These are phyloP conservation scores for Tapirus terrestris DNA, from an alignment of 2,113 vertebrate species.

Conservation along the genomic window DNA sequence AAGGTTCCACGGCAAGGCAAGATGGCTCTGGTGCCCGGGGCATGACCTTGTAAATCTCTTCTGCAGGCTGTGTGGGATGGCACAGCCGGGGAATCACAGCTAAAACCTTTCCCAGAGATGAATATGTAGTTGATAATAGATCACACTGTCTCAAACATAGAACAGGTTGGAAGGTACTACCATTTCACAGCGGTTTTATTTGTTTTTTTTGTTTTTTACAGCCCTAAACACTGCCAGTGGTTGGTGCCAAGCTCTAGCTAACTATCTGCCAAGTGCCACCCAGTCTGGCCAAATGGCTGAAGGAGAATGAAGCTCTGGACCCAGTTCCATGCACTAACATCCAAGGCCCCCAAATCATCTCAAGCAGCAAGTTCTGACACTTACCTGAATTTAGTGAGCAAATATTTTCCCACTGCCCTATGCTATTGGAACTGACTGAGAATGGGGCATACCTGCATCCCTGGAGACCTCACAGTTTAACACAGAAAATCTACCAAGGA, in stretches of 20 bases:
- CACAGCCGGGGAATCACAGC: neutral
- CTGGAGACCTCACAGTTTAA: neutral
- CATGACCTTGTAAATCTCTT: neutral
- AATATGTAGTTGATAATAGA: neutral
- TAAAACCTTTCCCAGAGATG: neutral
- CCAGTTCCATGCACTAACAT: neutral
- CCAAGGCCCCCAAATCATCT: neutral
- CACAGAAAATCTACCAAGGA: conserved; percentile 9
- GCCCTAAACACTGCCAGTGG: neutral
- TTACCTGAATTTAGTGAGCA: neutral
- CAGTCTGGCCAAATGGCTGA: neutral
- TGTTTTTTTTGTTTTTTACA: neutral
- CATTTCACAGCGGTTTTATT: neutral
- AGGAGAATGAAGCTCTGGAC: neutral
- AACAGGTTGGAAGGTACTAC: neutral
- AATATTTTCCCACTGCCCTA: neutral
- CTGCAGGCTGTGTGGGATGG: neutral
- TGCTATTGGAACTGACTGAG: neutral
- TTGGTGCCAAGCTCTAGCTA: neutral
- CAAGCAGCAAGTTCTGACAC: neutral
- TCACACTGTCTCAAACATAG: neutral
- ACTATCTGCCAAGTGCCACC: neutral
- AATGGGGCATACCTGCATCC: neutral
- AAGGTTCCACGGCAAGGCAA: neutral
- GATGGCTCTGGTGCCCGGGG: neutral